Conservation (phyloP, 2,888 invertebrate genomes). For the Synanthedon formicaeformis region DNA sequence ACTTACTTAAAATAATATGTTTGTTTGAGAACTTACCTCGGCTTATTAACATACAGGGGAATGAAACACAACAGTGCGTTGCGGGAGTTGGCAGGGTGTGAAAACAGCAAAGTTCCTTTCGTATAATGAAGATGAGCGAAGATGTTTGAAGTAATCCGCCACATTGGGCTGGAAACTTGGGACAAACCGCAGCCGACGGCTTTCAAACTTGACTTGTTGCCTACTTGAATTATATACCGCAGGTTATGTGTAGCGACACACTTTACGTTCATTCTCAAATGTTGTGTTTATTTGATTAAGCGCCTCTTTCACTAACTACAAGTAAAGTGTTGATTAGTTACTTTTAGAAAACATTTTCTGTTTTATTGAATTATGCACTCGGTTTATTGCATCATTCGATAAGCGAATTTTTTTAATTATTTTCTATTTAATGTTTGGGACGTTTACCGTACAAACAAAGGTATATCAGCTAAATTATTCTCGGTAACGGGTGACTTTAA, state of each 20-base stretch:
- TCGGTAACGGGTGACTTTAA: too few relatives aligned
- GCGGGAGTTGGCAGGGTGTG: slow-evolving; percentile 37
- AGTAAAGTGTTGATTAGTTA: too few relatives aligned
- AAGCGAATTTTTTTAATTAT: too few relatives aligned
- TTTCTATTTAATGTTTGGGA: too few relatives aligned
- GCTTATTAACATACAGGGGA: slow-evolving; percentile 60
- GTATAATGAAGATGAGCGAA: slow-evolving; percentile 63
- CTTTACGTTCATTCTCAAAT: slow-evolving; percentile 4
- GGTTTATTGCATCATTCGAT: too few relatives aligned
- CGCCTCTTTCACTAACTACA: too few relatives aligned
- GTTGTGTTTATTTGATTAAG: too few relatives aligned
- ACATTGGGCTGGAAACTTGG: slow-evolving; percentile 42
- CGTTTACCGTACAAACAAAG: too few relatives aligned
- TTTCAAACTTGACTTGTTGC: slow-evolving; percentile 21
- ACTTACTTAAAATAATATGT: slow-evolving; percentile 16
- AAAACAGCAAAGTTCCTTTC: slow-evolving; percentile 46
- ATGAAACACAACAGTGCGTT: slow-evolving; percentile 28
- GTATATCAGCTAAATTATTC: too few relatives aligned
- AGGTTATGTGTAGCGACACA: slow-evolving; percentile 4
- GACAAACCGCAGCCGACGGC: slow-evolving; percentile 34
- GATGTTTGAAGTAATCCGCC: slow-evolving; percentile 47
- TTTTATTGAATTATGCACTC: too few relatives aligned
- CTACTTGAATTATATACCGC: slow-evolving; percentile 13
- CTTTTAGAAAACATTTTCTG: too few relatives aligned
- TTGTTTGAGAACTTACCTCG: slow-evolving; percentile 48